Conservation (phyloP, 1,140 invertebrate species). For the Cotesia vestalis region DNA sequence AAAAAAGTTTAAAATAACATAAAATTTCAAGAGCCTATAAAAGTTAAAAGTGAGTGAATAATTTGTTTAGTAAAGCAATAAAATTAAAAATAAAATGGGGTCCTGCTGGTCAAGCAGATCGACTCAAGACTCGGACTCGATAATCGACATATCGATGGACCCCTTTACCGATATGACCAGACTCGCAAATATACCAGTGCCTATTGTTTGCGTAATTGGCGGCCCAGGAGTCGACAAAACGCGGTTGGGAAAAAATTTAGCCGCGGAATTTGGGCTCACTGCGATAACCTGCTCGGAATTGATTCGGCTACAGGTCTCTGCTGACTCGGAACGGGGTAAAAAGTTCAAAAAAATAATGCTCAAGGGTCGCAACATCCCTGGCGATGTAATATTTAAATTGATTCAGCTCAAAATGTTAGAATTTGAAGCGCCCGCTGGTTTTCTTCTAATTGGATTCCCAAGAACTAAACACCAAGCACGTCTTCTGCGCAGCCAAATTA, state of each 20-base stretch:
- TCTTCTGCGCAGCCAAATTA: slow-evolving; percentile 43
- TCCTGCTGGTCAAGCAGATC: too few species aligned
- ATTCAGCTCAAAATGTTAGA: slow-evolving; percentile 46
- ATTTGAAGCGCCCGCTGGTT: slow-evolving; percentile 40
- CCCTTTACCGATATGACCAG: neutral
- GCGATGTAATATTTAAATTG: slow-evolving; percentile 42
- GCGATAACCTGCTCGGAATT: slow-evolving; percentile 42
- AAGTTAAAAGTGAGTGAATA: too few species aligned
- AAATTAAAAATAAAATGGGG: too few species aligned
- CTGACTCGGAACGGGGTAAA: slow-evolving; percentile 28
- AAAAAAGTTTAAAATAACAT: too few species aligned
- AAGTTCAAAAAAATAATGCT: slow-evolving; percentile 36
- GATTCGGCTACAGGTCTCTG: slow-evolving; percentile 41
- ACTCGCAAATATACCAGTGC: slow-evolving; percentile 5
- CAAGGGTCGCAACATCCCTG: slow-evolving; percentile 37
- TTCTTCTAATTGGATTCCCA: slow-evolving; percentile 50
- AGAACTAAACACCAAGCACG: slow-evolving; percentile 45
- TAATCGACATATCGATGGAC: too few species aligned
- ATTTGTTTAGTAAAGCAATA: too few species aligned
- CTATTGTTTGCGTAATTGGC: slow-evolving; percentile 51
- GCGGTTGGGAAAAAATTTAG: slow-evolving; percentile 41
- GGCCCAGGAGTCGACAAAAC: slow-evolving; percentile 46
- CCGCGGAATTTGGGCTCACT: slow-evolving; percentile 38
- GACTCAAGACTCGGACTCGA: too few species aligned
- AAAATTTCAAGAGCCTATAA: too few species aligned